Percentiles rank a stretch among this genome's conserved stretches.
Evolutionary conservation across 2,113 vertebrate species (phyloP).

Genomic region (Chionis minor): DNA sequence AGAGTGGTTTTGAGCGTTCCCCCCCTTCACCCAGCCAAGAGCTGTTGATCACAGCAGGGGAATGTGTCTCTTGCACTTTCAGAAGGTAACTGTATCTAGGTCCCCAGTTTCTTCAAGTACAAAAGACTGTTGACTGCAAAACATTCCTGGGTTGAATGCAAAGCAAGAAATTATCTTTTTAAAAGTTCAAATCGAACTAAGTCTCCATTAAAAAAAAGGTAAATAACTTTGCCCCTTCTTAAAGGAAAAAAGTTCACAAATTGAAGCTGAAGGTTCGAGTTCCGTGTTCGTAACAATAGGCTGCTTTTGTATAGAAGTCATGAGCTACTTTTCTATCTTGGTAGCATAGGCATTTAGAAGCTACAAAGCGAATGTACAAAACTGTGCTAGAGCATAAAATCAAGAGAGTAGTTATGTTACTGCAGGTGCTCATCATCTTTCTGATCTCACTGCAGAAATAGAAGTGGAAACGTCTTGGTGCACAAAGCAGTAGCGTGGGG

Average conservation of each 20-base stretch:
- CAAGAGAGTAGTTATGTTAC: neutral
- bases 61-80: neutral
- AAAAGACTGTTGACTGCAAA: neutral
- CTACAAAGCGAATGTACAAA: neutral
- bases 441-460: neutral
- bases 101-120: neutral
- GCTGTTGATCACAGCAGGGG: neutral
- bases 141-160: neutral
- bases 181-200: neutral
- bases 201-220: neutral
- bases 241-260: neutral
- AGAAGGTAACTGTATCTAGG: neutral
- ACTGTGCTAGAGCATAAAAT: neutral
- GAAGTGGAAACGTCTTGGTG: neutral
- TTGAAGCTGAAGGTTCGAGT: neutral
- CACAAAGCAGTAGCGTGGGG: neutral
- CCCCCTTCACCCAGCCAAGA: neutral
- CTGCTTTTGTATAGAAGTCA: neutral
- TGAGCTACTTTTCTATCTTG: neutral
- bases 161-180: neutral
- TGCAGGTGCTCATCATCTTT: neutral
- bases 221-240: neutral
- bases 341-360: neutral
- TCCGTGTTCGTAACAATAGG: neutral
- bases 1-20: neutral